Evolutionary conservation across 2,888 invertebrate species (phyloP), one percentile per base, ranked within the genome.

Genomic region (Limnephilus marmoratus): DNA sequence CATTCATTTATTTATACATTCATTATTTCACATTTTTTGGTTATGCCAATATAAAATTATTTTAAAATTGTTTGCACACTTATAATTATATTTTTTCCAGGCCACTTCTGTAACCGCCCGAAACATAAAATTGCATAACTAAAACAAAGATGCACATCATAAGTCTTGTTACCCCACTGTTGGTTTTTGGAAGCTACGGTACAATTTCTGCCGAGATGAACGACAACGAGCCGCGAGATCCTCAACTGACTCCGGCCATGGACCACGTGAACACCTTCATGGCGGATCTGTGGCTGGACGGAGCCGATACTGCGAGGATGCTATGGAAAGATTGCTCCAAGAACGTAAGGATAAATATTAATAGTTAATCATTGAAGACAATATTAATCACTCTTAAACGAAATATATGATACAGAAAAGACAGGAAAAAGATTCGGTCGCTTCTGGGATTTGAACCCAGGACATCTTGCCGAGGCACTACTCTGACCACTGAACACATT

Each of bases 281-380:
- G 18, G 96, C 96, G 2, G 96, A 96, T 94, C 94, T 96, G 92
- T 96, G 96, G 96, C 94, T 96, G 2, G 96, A 96, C 94, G 96
- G 96, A 3, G 95, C 95, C 45, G 96, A 96, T 93, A 94, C 96
- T 12, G 94, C 96, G 24, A 95, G 95, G 91, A 95, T 96, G 88
- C 95, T 96, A 93, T 96, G 96, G 96, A 94, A 95, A 90, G 96
- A 96, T 94, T 96, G 96, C 91, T 96, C 96, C 0, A 96, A 95
- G 93, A 96, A 96, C 94, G 96, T 96, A 95, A 83, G 88, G 31
- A 37, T 9, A 83, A 83, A 37, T 31, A 34, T 83, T 37, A 83
- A 34, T 34, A 29, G 31, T 68, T 68, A 45, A 45, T 11, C 11
- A 45, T 45, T 12, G 11, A 11, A 45, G 45, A 45, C 45, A 12